A percentile compares a stretch with the other conserved stretches of the same genome.
Conservation (phyloP, 2,113 vertebrate species). For the Chaetodon auriga region DNA sequence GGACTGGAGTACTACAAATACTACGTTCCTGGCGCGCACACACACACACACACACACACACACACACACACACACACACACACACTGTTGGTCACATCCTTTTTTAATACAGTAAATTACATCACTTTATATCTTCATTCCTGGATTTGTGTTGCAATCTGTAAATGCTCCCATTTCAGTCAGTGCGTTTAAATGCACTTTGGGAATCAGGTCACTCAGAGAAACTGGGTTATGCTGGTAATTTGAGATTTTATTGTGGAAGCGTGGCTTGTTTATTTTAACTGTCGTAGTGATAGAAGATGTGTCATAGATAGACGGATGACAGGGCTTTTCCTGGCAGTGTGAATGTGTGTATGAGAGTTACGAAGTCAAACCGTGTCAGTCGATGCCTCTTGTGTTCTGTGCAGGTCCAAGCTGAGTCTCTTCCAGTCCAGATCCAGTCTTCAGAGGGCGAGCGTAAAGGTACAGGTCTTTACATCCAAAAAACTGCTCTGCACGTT, state of each 20-base stretch:
- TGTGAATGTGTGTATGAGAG: no score
- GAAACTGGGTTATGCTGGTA: not conserved
- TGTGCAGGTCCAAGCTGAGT: slow-evolving; percentile 94
- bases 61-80: not conserved
- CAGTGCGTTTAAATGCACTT: not conserved
- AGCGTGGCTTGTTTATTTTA: no score
- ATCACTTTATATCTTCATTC: not conserved
- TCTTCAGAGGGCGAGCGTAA: slow-evolving; percentile 98
- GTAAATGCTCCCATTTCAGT: not conserved
- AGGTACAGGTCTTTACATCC: slow-evolving; percentile 82
- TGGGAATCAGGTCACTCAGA: not conserved
- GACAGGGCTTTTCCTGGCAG: no score
- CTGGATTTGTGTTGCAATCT: not conserved
- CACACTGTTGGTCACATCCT: not conserved
- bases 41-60: not conserved
- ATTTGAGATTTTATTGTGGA: not conserved
- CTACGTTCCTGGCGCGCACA: not conserved
- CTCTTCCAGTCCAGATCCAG: slow-evolving; percentile 98
- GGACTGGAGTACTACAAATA: slow-evolving; percentile 16
- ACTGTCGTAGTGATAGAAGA: no score
- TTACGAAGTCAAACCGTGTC: not conserved
- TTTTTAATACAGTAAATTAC: not conserved
- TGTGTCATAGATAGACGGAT: no score
- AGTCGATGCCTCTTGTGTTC: slow-evolving; percentile 11
- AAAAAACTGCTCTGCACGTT: not conserved